Base-by-base conservation (phyloP, 1,140 invertebrate genomes). In the Aethina tumida region DNA sequence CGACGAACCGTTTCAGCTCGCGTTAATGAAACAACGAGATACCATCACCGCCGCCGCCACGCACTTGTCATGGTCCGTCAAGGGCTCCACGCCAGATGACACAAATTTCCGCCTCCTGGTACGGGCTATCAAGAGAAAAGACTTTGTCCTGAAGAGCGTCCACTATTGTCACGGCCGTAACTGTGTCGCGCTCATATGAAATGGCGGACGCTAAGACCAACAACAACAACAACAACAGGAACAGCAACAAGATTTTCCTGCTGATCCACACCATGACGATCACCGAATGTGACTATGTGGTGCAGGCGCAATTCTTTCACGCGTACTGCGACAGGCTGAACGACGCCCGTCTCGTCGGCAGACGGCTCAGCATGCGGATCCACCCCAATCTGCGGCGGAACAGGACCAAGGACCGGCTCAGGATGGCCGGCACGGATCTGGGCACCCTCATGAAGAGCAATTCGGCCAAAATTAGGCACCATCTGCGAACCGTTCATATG, bases 211-310 rank as follows among this genome's bases (percentile, higher is more conserved):
- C 41, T 15, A 32, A 32, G 25, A 38, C 6, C 16, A 26, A 36
- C 9, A 22, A 25, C 19, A 31, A 31, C 3, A 22, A 42, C 10
- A 10, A 9, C 13, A 34, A 17, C 13, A 27, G 2, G 10, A 21
- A 22, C 10, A 18, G 25, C 13, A 13, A 32, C 5, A 33, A 42
- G 26, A 27, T 44, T 52, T 49, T 55, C 39, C 38, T 62, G 30
- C 32, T 62, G 36, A 50, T 62, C 36, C 59, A 62, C 41, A 62
- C 59, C 22, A 56, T 62, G 50, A 60, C 58, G 6, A 51, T 62
- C 24, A 57, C 56, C 14, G 52, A 60, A 36, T 30, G 28, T 41
- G 58, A 55, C 39, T 59, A 45, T 40, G 47, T 59, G 13, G 40
- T 62, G 5, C 43, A 55, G 35, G 56, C 56, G 25, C 58, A 62